Evolutionary conservation across 2,888 invertebrate genomes (phyloP), one percentile per base, ranked within the genome.

Genomic region (Apamea crenata): DNA sequence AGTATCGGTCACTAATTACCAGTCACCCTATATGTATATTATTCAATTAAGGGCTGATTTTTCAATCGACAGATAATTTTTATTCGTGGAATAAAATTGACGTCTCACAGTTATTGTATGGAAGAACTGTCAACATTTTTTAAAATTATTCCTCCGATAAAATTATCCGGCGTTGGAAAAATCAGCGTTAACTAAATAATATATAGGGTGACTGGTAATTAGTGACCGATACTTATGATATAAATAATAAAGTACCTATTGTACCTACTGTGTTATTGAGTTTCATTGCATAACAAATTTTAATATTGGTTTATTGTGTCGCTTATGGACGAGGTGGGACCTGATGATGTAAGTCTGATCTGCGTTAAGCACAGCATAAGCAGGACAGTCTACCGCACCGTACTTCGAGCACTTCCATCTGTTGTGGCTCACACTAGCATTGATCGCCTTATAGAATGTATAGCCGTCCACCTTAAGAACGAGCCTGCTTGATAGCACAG

Each of bases 381-480:
- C 89, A 4, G 32, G 74, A 18, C 89, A 89, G 36, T 70, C 73
- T 21, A 83, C 47, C 40, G 53, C 83, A n/a, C 80, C 82, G 14
- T 87, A 77, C 8, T 82, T 82, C 1, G 89, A 86, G 67, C 89
- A 88, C 12, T 82, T 80, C 89, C 88, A 89, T 59, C 88, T 79
- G 25, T 77, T 75, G 40, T 70, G 56, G 3, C 65, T 68, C 14
- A 72, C 36, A 8, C 65, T 71, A 4, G 75, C 3, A 63, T 53
- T 66, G 14, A 29, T 67, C 61, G 77, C 74, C 74, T 90, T 91
- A 67, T 88, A 88, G 70, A 91, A 93, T 1, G 91, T 90, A 72
- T 91, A 92, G 3, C 90, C 91, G 56, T 91, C 76, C 1, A 91
- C 67, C 76, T 92, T 83, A 6, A 94, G 87, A 40, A 92, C 85